Conservation (phyloP, 2,113 vertebrate species). For the Sinocyclocheilus anshuiensis region DNA sequence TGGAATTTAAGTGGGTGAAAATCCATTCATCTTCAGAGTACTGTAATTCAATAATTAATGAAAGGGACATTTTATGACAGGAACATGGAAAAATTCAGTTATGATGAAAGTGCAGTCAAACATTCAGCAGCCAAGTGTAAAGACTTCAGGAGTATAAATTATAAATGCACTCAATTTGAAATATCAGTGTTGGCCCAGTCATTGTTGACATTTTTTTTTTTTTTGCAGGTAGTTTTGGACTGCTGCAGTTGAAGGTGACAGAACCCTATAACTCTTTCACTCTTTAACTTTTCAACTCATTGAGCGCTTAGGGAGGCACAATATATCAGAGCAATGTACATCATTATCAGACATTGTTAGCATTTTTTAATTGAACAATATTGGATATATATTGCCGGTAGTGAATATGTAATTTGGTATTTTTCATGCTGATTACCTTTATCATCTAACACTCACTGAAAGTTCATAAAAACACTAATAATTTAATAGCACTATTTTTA, state of each 20-base stretch:
- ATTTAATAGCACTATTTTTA: neutral
- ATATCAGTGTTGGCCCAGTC: neutral
- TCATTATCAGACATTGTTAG: neutral
- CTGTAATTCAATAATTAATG: too few relatives aligned
- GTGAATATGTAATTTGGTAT: too few relatives aligned
- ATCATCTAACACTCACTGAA: neutral
- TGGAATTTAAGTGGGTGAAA: neutral
- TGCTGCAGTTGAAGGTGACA: neutral
- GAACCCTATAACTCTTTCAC: neutral
- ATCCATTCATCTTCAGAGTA: too few relatives aligned
- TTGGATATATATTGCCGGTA: too few relatives aligned
- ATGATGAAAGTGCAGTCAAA: constrained; percentile 1
- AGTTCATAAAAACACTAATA: neutral
- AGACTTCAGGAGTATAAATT: neutral
- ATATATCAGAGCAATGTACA: neutral
- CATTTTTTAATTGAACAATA: too few relatives aligned
- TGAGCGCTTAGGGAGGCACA: neutral
- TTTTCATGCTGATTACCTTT: too few relatives aligned
- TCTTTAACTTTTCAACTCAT: neutral
- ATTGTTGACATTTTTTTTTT: neutral
- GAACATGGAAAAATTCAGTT: neutral
- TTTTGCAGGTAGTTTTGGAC: neutral
- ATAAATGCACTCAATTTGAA: constrained; percentile 24
- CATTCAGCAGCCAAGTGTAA: constrained; percentile 13
- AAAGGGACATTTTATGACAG: too few relatives aligned